Percentiles rank a stretch among this genome's conserved stretches.
Conservation (phyloP, 2,888 invertebrate species). For the Zaprionus lineosus region DNA sequence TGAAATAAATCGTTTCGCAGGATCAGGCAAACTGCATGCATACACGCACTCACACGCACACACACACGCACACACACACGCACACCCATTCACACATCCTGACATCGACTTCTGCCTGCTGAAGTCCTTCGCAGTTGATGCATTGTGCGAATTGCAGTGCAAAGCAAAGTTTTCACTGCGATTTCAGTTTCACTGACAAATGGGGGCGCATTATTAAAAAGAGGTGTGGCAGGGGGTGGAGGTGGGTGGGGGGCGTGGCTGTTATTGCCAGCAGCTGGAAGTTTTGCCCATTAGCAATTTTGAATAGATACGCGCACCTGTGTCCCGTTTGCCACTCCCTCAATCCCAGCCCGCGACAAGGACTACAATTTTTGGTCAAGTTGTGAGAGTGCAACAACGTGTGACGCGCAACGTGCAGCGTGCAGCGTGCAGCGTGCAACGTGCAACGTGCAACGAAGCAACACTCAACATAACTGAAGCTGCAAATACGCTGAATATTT, state of each 20-base stretch:
- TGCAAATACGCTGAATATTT: conserved; percentile 61
- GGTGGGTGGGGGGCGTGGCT: too few species aligned
- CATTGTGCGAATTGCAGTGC: conserved; percentile 57
- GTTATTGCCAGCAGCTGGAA: conserved; percentile 25
- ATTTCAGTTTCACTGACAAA: conserved; percentile 46
- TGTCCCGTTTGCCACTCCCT: neutral
- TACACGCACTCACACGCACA: too few species aligned
- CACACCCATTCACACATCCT: too few species aligned
- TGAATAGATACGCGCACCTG: conserved; percentile 39
- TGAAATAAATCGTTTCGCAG: conserved; percentile 58
- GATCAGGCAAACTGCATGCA: neutral
- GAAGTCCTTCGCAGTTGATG: conserved; percentile 36
- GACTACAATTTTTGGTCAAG: conserved; percentile 37
- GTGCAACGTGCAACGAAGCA: too few species aligned
- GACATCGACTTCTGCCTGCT: conserved; percentile 31
- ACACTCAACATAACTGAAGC: conserved; percentile 20
- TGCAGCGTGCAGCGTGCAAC: too few species aligned
- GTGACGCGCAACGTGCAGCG: too few species aligned
- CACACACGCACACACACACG: too few species aligned
- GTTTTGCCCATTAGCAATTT: conserved; percentile 60
- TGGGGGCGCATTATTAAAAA: conserved; percentile 50
- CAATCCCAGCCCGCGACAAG: conserved; percentile 1
- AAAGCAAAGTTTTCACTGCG: conserved; percentile 28
- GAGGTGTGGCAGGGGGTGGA: too few species aligned
- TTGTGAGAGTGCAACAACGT: conserved; percentile 12